Evolutionary conservation across 2,113 vertebrate species (phyloP).

Genomic region (Alligator mississippiensis): DNA sequence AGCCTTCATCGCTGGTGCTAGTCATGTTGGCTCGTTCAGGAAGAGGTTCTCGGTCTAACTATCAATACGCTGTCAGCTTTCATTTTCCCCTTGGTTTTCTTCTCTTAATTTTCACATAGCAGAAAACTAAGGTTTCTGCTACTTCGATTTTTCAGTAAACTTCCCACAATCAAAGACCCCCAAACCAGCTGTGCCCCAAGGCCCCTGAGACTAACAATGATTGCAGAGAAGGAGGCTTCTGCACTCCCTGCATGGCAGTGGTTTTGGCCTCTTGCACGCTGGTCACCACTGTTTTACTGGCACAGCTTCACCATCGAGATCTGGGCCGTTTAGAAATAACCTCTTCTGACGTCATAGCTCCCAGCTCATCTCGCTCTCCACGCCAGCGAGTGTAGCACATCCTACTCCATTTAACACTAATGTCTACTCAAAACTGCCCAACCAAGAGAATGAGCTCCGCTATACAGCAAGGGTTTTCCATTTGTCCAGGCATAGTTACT

Average conservation of each 20-base stretch:
- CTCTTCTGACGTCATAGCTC: neutral
- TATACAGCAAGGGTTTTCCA: neutral
- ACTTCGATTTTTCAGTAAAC: neutral
- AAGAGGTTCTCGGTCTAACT: neutral
- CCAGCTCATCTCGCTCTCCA: neutral
- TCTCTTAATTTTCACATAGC: neutral
- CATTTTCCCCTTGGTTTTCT: neutral
- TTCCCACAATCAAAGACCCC: neutral
- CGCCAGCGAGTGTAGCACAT: neutral
- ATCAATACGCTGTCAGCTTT: neutral
- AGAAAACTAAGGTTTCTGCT: neutral
- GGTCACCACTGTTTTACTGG: neutral
- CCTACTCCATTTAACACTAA: rapidly evolving
- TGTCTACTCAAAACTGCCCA: neutral
- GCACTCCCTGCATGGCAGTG: neutral
- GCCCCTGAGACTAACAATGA: rapidly evolving
- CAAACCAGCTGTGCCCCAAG: rapidly evolving
- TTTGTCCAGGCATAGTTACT: neutral
- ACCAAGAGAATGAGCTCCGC: neutral
- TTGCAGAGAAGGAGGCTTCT: neutral
- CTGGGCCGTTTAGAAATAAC: rapidly evolving
- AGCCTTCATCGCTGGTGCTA: rapidly evolving
- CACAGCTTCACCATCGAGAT: neutral
- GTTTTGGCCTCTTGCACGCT: rapidly evolving
- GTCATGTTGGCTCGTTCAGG: neutral